phyloP scores from a whole-genome alignment of 2,113 vertebrate genomes.

The Mustela lutreola region DNA sequence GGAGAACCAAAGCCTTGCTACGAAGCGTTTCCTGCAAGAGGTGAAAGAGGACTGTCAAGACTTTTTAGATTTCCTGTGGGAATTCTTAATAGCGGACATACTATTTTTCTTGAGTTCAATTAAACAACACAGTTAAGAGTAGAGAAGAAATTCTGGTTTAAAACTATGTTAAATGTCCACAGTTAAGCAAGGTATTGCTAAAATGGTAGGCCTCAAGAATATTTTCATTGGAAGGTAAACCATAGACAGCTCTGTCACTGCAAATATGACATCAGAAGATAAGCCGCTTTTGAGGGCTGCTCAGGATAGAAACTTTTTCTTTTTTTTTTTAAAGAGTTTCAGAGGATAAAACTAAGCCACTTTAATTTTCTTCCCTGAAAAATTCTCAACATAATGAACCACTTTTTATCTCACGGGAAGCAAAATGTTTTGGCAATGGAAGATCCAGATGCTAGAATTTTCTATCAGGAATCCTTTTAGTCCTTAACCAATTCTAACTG shows the following conservation, averaged over 20 bases:
- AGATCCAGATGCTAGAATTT: background rate
- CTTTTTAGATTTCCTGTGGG: background rate
- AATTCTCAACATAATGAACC: background rate
- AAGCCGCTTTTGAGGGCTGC: background rate
- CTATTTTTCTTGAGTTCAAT: constrained; percentile 59
- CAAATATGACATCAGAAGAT: background rate
- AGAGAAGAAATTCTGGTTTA: constrained; percentile 38
- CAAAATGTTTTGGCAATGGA: constrained; percentile 1
- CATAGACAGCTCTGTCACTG: background rate
- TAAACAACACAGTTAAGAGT: constrained; percentile 26
- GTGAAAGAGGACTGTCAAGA: constrained; percentile 50
- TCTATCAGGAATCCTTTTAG: background rate
- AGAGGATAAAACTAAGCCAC: background rate
- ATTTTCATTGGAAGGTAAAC: constrained; percentile 21
- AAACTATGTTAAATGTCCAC: background rate
- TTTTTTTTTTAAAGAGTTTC: constrained; percentile 9
- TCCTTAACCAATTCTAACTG: constrained; percentile 1
- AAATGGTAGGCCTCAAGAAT: background rate
- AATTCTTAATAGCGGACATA: constrained; percentile 45
- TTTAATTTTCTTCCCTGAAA: constrained; percentile 52
- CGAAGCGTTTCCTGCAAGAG: constrained; percentile 29
- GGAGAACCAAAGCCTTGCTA: constrained; percentile 34
- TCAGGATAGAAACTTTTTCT: background rate
- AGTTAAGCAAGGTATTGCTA: background rate
- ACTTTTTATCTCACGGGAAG: background rate